Conservation (phyloP, 2,888 invertebrate species). For the Chaitophorus viminalis region DNA sequence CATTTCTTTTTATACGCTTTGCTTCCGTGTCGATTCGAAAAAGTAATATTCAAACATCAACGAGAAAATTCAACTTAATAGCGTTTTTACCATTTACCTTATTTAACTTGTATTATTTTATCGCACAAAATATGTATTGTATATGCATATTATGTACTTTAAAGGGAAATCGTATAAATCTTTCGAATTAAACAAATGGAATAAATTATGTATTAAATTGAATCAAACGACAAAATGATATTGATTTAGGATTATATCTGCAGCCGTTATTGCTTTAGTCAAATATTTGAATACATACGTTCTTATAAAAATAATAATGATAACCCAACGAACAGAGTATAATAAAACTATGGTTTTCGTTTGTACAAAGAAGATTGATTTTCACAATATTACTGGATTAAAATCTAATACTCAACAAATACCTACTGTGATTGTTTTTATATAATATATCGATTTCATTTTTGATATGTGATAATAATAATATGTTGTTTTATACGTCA, state of each 20-base stretch:
- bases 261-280: neutral
- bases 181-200: neutral
- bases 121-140: neutral
- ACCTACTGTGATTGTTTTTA: neutral
- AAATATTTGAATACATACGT: neutral
- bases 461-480: no score
- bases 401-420: neutral
- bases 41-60: slow-evolving; percentile 5
- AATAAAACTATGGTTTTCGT: neutral
- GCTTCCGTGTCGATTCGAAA: neutral
- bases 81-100: neutral
- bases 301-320: neutral
- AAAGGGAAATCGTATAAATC: neutral
- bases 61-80: neutral
- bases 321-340: neutral
- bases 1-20: neutral
- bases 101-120: neutral
- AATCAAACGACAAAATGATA: neutral
- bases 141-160: no score
- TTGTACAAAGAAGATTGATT: neutral
- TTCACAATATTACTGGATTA: neutral
- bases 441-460: no score
- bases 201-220: neutral
- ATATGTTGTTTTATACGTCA: neutral
- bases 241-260: neutral